A percentile compares a stretch with the other conserved stretches of the same genome.
These are phyloP conservation scores for Desmodus rotundus DNA, from an alignment of 2,113 vertebrate genomes.

Conservation along the genomic window DNA sequence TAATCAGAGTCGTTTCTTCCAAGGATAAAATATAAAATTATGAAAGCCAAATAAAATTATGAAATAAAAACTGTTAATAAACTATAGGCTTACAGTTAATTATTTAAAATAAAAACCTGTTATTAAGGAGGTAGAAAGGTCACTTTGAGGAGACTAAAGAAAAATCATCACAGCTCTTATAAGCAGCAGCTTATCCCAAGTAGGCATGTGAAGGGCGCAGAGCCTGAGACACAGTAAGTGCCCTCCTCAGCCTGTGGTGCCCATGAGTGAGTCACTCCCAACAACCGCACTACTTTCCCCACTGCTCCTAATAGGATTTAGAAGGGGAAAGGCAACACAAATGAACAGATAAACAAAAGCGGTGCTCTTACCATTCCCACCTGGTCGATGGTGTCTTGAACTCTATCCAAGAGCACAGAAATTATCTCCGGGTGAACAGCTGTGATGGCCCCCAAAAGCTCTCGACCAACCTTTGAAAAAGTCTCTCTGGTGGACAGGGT, in stretches of 20 bases:
- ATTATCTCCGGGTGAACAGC: conserved; percentile 88
- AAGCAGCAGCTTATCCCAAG: not conserved
- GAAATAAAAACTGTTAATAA: conserved; percentile 19
- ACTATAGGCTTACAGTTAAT: not conserved
- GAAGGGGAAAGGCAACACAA: not conserved
- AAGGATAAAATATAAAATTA: not conserved
- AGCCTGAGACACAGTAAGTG: not conserved
- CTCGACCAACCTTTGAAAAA: conserved; percentile 96
- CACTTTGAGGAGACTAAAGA: not conserved
- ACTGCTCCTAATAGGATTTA: not conserved
- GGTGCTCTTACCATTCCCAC: conserved; percentile 92
- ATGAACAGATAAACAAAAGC: not conserved
- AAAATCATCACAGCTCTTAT: not conserved
- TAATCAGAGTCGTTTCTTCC: not conserved
- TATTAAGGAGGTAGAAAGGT: not conserved
- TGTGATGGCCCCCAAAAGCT: conserved; percentile 91
- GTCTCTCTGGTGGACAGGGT: conserved; percentile 91
- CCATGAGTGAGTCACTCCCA: not conserved
- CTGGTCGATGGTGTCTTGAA: conserved; percentile 91
- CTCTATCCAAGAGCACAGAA: conserved; percentile 89
- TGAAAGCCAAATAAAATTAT: not conserved
- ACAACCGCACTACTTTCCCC: not conserved
- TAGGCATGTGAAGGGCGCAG: not conserved
- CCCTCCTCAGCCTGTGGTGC: not conserved
- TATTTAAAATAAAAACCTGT: not conserved